Conservation (phyloP, 2,797 vertebrate genomes). For the Chromobotia macracanthus region DNA sequence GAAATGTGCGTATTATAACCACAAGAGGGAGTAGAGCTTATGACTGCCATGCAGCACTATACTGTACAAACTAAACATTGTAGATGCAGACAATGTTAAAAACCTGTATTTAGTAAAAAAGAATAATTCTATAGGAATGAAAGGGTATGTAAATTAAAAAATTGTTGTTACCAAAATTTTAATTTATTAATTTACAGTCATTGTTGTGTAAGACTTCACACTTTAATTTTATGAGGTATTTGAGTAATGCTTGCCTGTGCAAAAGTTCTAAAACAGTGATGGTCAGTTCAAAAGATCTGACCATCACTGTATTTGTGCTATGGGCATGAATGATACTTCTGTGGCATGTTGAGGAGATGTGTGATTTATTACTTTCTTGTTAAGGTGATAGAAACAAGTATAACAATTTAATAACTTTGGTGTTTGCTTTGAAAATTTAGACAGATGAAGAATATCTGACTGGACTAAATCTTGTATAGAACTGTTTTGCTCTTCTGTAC, state of each 20-base stretch:
- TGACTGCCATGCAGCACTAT: conserved; percentile 32
- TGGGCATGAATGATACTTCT: background rate
- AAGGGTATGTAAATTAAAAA: too few species aligned
- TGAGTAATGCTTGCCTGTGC: too few species aligned
- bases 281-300: background rate
- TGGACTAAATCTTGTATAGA: background rate
- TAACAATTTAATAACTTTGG: background rate
- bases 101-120: too few species aligned
- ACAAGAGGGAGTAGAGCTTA: conserved; percentile 60
- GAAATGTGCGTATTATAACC: conserved; percentile 43
- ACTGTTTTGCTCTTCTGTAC: background rate
- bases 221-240: too few species aligned
- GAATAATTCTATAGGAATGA: too few species aligned
- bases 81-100: conserved; percentile 5
- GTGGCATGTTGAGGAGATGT: background rate
- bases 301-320: too few species aligned
- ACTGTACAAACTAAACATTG: conserved; percentile 12
- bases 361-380: background rate
- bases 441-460: background rate
- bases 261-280: too few species aligned
- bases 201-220: too few species aligned
- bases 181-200: too few species aligned
- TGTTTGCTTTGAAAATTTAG: background rate
- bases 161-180: too few species aligned
- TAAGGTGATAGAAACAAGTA: background rate